Base-by-base conservation (phyloP, 2,888 invertebrate species). In the Cephus pulcher region DNA sequence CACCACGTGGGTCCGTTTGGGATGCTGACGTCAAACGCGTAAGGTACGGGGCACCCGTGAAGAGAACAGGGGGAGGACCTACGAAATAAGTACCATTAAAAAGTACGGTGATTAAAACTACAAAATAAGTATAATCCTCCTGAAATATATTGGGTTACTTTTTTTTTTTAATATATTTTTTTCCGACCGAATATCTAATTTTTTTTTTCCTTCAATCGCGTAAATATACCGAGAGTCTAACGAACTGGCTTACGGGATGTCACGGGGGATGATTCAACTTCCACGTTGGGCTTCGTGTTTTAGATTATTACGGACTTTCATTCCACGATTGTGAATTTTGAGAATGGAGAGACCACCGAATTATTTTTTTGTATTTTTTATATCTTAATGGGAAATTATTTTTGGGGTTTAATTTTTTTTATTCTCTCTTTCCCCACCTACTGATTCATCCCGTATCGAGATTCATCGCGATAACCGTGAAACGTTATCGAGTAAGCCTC, bases 1-100 rank as follows among this genome's bases (percentile, higher is more conserved):
- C 81, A 82, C 81, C 80, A 80, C 79, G 34, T 37, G 68, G 74
- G 35, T 74, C 69, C 79, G 80, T 78, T 69, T 75, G 76, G 71
- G 69, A 33, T 12, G 33, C 23, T 37, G 75, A 35, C 76, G 80
- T 56, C 23, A 56, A 23, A 23, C 15, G 15, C 2, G 6, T 56
- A 9, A 23, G 56, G 6, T 23, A 56, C 2, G 56, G 9, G 9
- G 9, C 9, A 9, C 2, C 9, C 9, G 56, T 9, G 56, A 56
- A 56, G 23, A 56, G 2, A 56, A 40, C 15, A 1, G 12, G 37
- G 37, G 15, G 4, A 15, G 23, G 56, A 23, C 23, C 9, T 9
- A 56, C 23, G 56, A 56, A 56, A 56, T 9, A 23, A 23, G 23
- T 15, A 23, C 34, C 1, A 34, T 11, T 34, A 34, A 34, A 34